Base-by-base conservation (phyloP, 2,797 vertebrate genomes). In the Chiloscyllium punctatum region DNA sequence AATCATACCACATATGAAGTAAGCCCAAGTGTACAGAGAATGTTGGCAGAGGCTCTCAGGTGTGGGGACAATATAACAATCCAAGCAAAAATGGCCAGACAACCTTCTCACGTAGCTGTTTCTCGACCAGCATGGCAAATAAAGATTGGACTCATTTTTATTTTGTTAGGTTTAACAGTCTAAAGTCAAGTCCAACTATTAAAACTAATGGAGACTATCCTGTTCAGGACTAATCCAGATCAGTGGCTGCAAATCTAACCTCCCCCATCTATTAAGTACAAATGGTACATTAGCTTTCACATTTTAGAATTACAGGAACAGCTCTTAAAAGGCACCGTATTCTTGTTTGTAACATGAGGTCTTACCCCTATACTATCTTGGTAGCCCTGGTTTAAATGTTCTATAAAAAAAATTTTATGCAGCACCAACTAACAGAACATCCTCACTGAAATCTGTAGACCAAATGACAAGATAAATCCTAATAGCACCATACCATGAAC, bases 241-340 rank as follows among this genome's bases (percentile, higher is more conserved):
- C 51, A 53, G 51, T 15, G 13, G n/a, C 37, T 37, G 77, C 33
- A 79, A 79, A n/a, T 37, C 33, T 79, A 79, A 79, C 30, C 13
- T 15, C 13, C 2, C 15, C 15, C 15, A 15, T 79, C 11, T 79
- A 37, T 97, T 96, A 96, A 0, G 51, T 82, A 92, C 0, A 66
- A 74, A 96, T 96, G 96, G 95, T 95, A 96, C 13, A 79, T 79
- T 79, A 79, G 25, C 71, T 25, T 25, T 72, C 16, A 69, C 18
- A 9, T 13, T n/a, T 33, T 33, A 33, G 23, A 77, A 77, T 77
- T 77, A 33, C 4, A 13, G 30, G 30, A 25, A 77, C 72, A 2
- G 30, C 72, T 37, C 33, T 79, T 79, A 37, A 79, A 79, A 2
- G 33, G 9, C 33, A 77, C 3, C 30, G 3, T 79, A 15, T 79